Base-by-base conservation (phyloP, 1,140 invertebrate genomes). In the Drosophila albomicans region DNA sequence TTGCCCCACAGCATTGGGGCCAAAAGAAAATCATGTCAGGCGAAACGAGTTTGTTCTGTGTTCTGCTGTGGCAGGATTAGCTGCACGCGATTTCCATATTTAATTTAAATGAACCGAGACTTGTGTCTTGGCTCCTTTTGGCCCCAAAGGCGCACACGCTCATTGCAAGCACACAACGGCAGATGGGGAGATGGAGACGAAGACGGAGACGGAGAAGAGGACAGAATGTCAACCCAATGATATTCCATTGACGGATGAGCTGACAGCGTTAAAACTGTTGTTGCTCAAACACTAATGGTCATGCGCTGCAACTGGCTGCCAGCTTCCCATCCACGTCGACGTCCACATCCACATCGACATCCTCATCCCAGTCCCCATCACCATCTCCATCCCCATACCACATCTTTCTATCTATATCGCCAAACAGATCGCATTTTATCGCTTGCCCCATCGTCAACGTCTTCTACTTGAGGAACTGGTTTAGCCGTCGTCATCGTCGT, bases 231-330 rank as follows among this genome's bases (percentile, higher is more conserved):
- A 91, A 85, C 77, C 79, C 79, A 80, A 82, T 92, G 91, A 92
- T 91, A 92, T 89, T 80, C 87, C 82, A 92, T 92, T 92, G 91
- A 92, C 91, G 90, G 91, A 92, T 92, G 91, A 92, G 91, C 84
- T 92, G 91, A 92, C 91, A 92, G 91, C 84, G 91, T 91, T 92
- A 92, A 91, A 91, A 92, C 91, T 92, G 91, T 92, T 92, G 91
- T 91, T 92, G 86, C 75, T 78, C 89, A 78, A 91, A 91, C 89
- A 91, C 89, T 91, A 91, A 91, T 91, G 79, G 89, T 79, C 82
- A 91, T 81, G 62, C 69, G 69, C 70, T 69, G 62, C 74, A 51
- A 49, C 64, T 43, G 52, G 35, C 61, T 41, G 52, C 25, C 48
- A 45, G 30, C 52, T 8, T 15, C 13, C 5, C 11, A 25, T 25